Conservation (phyloP, 2,797 vertebrate genomes). For the Distichodus sexfasciatus region DNA sequence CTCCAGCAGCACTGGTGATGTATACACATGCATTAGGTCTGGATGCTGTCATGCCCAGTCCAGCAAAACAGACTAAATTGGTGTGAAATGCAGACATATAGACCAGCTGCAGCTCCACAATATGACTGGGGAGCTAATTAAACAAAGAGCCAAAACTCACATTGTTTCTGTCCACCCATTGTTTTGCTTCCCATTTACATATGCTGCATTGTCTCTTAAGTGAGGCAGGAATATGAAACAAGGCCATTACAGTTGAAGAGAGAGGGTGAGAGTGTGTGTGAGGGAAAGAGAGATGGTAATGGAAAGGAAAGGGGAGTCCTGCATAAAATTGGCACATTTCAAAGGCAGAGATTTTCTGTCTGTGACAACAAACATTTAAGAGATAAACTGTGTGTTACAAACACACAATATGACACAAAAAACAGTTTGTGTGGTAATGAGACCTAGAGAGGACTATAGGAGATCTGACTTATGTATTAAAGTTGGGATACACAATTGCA, state of each 20-base stretch:
- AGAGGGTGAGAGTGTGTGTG: neutral
- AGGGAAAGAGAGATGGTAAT: neutral
- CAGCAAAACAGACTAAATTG: conserved; percentile 34
- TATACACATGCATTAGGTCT: conserved; percentile 52
- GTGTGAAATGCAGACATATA: conserved; percentile 12
- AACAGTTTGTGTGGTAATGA: neutral
- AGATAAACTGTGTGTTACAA: neutral
- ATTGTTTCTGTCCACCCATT: conserved; percentile 8
- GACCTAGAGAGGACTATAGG: neutral
- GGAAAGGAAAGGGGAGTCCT: neutral
- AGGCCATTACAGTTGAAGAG: neutral
- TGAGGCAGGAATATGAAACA: neutral
- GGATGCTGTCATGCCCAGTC: conserved; percentile 12
- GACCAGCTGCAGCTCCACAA: conserved; percentile 36
- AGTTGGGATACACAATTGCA: conserved; percentile 57
- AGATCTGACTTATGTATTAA: conserved; percentile 32
- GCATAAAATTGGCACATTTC: too few relatives aligned
- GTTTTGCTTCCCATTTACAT: neutral
- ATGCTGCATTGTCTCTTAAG: neutral
- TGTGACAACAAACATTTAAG: neutral
- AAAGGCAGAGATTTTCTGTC: too few relatives aligned
- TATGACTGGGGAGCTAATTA: neutral
- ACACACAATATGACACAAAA: neutral
- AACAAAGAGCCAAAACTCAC: conserved; percentile 2
- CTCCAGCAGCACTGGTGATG: conserved; percentile 10